Evolutionary conservation across 2,888 invertebrate species (phyloP).

Genomic region (Epinotia brunnichana): DNA sequence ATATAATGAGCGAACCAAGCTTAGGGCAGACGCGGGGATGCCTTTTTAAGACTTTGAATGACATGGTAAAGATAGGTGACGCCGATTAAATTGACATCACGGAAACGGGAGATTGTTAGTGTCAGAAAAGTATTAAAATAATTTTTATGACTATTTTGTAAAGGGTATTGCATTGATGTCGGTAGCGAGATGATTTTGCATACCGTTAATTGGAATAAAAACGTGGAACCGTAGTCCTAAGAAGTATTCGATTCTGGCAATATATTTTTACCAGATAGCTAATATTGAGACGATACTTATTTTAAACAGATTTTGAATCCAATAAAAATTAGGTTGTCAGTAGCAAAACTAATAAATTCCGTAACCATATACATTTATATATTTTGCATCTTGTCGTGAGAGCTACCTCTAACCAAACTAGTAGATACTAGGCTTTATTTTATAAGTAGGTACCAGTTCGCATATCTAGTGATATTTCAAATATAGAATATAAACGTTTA

Average conservation of each 20-base stretch:
- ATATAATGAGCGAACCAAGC: constrained; percentile 61
- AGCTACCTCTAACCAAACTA: not conserved
- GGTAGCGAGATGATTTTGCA: not conserved
- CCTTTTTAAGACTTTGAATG: constrained; percentile 37
- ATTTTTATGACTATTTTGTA: not conserved
- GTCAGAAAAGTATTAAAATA: not conserved
- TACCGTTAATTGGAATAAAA: not conserved
- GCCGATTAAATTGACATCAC: constrained; percentile 16
- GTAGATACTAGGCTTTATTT: not conserved
- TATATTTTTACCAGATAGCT: not conserved
- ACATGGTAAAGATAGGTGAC: constrained; percentile 19
- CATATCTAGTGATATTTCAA: not conserved
- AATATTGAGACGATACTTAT: too few relatives aligned
- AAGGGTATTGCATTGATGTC: not conserved
- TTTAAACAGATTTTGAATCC: too few relatives aligned
- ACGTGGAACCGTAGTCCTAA: not conserved
- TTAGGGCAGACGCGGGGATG: constrained; percentile 30
- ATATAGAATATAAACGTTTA: not conserved
- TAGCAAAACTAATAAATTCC: too few relatives aligned
- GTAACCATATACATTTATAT: too few relatives aligned
- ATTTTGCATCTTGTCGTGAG: too few relatives aligned
- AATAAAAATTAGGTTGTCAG: too few relatives aligned
- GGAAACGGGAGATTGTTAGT: not conserved
- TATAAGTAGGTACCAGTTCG: not conserved
- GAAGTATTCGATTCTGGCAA: not conserved